These are phyloP conservation scores for Ectemnius lituratus DNA, from an alignment of 2,888 invertebrate species.

Conservation along the genomic window DNA sequence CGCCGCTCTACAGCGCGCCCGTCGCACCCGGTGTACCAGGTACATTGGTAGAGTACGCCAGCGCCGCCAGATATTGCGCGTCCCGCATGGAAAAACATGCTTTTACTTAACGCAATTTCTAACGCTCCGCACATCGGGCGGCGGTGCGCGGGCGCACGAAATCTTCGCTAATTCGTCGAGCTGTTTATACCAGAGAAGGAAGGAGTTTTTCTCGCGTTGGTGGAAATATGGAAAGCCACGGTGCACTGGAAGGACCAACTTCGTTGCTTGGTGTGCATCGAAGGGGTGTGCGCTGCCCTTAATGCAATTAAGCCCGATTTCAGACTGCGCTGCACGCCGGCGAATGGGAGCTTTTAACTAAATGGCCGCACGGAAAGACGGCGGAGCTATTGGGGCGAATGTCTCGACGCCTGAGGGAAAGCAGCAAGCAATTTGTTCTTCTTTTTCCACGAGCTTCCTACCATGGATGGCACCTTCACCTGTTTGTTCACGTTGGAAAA, in stretches of 20 bases:
- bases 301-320: constrained; percentile 53
- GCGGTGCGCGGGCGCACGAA: background rate
- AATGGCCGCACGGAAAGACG: constrained; percentile 62
- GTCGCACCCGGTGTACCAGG: too few species aligned
- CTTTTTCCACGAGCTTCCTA: constrained; percentile 21
- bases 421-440: constrained; percentile 33
- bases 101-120: too few species aligned
- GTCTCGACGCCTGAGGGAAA: constrained; percentile 35
- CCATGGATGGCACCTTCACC: background rate
- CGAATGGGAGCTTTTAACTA: constrained; percentile 67
- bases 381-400: constrained; percentile 43
- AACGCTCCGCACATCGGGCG: background rate
- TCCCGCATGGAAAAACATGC: too few species aligned
- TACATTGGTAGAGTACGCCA: too few species aligned
- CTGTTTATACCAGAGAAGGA: constrained; percentile 22
- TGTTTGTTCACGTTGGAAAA: background rate
- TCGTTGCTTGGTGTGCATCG: constrained; percentile 1
- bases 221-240: constrained; percentile 43
- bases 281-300: constrained; percentile 39
- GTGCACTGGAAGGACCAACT: constrained; percentile 24
- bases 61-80: too few species aligned
- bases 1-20: too few species aligned
- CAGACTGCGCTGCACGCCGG: constrained; percentile 25
- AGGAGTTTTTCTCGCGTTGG: constrained; percentile 8
- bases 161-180: constrained; percentile 8